Conservation (phyloP, 1,140 invertebrate species). For the Drosophila truncata region DNA sequence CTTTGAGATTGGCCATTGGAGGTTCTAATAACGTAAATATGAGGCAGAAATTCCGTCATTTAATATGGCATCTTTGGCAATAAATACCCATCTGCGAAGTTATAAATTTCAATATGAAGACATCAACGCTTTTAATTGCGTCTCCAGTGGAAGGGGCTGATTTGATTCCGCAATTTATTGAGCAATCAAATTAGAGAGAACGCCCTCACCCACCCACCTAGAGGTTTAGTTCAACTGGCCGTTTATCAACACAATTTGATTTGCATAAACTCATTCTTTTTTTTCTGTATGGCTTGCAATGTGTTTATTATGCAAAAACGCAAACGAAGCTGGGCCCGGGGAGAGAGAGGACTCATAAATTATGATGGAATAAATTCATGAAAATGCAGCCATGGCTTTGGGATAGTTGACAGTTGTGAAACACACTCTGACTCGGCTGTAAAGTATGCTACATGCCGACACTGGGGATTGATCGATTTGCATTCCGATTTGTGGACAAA, state of each 20-base stretch:
- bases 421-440: conserved; percentile 27
- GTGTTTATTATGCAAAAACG: conserved; percentile 53
- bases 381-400: conserved; percentile 26
- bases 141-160: conserved; percentile 29
- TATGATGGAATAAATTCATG: conserved; percentile 23
- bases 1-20: conserved; percentile 23
- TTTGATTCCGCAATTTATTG: conserved; percentile 45
- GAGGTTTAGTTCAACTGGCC: conserved; percentile 21
- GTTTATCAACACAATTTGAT: conserved; percentile 51
- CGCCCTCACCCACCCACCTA: background rate
- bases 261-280: conserved; percentile 45
- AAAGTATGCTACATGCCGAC: conserved; percentile 40
- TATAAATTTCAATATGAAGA: conserved; percentile 70
- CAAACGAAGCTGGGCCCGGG: conserved; percentile 1
- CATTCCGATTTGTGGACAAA: conserved; percentile 30
- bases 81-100: conserved; percentile 63
- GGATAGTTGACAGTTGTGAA: conserved; percentile 21
- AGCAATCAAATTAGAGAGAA: conserved; percentile 45
- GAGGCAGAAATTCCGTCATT: conserved; percentile 35
- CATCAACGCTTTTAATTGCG: conserved; percentile 71
- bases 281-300: conserved; percentile 21
- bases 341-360: conserved; percentile 35
- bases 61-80: conserved; percentile 48
- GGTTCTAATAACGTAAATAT: conserved; percentile 66
- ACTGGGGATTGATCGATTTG: conserved; percentile 30